A percentile compares a stretch with the other conserved stretches of the same genome.
Evolutionary conservation across 2,888 invertebrate genomes (phyloP).

Genomic region (Arge pagana): DNA sequence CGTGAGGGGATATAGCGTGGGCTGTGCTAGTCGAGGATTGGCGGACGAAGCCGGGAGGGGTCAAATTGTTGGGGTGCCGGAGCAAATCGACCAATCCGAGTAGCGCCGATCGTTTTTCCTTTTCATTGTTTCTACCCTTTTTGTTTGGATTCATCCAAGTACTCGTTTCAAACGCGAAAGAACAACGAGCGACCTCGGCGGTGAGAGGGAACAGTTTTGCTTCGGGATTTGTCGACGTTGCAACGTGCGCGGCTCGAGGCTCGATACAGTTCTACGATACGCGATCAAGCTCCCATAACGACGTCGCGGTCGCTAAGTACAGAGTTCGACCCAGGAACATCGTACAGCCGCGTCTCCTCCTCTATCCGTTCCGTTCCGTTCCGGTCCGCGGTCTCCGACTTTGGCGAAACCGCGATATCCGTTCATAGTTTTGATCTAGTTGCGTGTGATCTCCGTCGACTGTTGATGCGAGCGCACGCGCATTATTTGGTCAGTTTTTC

Average conservation of each 20-base stretch:
- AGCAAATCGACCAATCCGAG: conserved; percentile 39
- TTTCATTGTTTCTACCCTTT: conserved; percentile 43
- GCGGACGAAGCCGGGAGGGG: conserved; percentile 32
- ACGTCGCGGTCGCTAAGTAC: no score
- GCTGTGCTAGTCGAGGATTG: conserved; percentile 44
- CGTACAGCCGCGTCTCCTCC: no score
- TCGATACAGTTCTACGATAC: no score
- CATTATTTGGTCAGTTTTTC: no score
- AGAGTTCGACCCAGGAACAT: no score
- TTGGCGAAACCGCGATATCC: no score
- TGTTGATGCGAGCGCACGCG: no score
- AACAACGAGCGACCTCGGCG: conserved; percentile 38
- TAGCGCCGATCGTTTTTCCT: conserved; percentile 42
- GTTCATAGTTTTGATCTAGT: no score
- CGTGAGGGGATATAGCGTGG: conserved; percentile 40
- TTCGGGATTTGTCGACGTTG: conserved; percentile 51
- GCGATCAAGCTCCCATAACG: no score
- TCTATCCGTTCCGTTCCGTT: no score
- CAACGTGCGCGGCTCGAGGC: conserved; percentile 46
- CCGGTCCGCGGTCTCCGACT: no score
- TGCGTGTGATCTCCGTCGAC: no score
- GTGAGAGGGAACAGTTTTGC: conserved; percentile 54
- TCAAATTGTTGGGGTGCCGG: conserved; percentile 39
- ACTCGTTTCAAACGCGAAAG: conserved; percentile 48
- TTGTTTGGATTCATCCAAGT: conserved; percentile 32